Percentiles rank a stretch among this genome's conserved stretches.
phyloP scores from a whole-genome alignment of 2,113 vertebrate species.

The Erythrocercus mccallii region DNA sequence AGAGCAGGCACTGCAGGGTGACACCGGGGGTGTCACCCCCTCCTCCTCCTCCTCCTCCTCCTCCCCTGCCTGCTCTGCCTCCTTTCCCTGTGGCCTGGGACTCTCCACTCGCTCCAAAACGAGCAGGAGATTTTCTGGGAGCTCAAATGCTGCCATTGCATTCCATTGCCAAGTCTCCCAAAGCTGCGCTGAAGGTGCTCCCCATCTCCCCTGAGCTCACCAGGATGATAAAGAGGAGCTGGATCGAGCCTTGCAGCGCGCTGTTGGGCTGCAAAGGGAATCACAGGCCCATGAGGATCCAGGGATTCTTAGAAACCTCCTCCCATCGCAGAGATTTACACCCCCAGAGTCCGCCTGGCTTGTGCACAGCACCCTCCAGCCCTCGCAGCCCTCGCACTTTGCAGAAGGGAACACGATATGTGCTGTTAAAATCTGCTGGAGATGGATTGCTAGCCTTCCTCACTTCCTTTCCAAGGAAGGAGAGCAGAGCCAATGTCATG shows the following conservation, averaged over 20 bases:
- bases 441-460: not conserved
- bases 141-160: not conserved
- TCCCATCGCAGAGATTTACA: not conserved
- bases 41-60: not conserved
- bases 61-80: not conserved
- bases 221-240: accelerated
- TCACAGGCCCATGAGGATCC: not conserved
- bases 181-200: not conserved
- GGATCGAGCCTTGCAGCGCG: not conserved
- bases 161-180: not conserved
- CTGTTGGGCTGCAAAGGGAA: accelerated
- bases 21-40: not conserved
- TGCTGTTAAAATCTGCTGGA: not conserved
- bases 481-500: not conserved
- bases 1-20: constrained; percentile 62
- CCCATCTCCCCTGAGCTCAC: not conserved
- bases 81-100: not conserved
- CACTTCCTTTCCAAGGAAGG: constrained; percentile 9
- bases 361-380: not conserved
- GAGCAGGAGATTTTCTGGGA: not conserved
- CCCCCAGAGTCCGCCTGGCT: not conserved
- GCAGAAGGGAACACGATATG: not conserved
- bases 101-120: accelerated
- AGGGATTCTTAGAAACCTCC: not conserved
- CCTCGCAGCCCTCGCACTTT: not conserved